Base-by-base conservation (phyloP, 2,113 vertebrate species). In the Orthochromis indermauri region DNA sequence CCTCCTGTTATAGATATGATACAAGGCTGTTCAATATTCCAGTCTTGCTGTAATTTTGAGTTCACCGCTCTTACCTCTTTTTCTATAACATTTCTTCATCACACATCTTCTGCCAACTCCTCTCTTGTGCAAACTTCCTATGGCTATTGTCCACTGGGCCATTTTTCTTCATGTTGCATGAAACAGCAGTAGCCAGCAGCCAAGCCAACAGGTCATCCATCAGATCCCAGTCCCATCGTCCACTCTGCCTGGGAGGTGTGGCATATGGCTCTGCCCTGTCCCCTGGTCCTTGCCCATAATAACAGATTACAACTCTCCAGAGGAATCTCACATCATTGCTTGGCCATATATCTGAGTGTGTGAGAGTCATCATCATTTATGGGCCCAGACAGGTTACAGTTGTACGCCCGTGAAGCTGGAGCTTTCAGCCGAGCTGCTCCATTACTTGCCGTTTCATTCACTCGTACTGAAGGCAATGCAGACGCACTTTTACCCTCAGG, bases 261-360 rank as follows among this genome's bases (percentile, higher is more conserved):
- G 91, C 88, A 82, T 92, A 88, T 87, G 85, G 81, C 73, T 84
- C 19, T 83, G 87, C 47, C 86, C 90, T 83, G 85, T 92, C 91
- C 91, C 87, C 87, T 93, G 89, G 63, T 90, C 92, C 82, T 83
- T 88, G 82, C 86, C 88, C 86, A 87, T 95, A 91, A 92, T 94
- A 94, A 94, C 87, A 93, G 92, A 94, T 95, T 93, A 94, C 92
- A 89, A 88, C 85, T 94, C 93, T 90, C 92, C 90, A 68, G 90
- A 91, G 93, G 88, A 95, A 90, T 93, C 87, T 90, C 94, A 95
- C 90, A 90, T 94, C 93, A 94, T 95, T 85, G 85, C 92, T 90
- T 87, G 79, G 88, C 90, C 86, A 89, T 96, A 92, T 91, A 94
- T 95, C 92, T 85, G 81, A 92, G 85, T 83, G 90, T 84, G 90